Evolutionary conservation across 2,888 invertebrate genomes (phyloP), one percentile per base, ranked within the genome.

Genomic region (Baccha elongata): DNA sequence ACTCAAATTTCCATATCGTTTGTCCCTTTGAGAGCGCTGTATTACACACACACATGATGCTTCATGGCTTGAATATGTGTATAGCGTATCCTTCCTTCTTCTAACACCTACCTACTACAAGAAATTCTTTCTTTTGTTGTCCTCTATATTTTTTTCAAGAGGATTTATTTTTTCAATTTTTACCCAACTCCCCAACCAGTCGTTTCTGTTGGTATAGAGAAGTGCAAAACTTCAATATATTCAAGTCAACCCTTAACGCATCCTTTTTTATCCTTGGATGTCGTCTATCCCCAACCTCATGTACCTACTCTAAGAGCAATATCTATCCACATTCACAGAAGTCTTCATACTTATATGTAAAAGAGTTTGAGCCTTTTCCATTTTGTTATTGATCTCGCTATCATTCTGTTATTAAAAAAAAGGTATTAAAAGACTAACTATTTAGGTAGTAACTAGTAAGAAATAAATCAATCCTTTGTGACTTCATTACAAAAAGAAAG

Each of bases 1-100:
- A 71, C 52, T 71, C 60, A 76, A 76, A 76, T 81, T 81, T 81
- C 58, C 81, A 81, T 76, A 81, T 81, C 81, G 71, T 76, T 76
- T 81, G 69, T 76, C 71, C 76, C 76, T 76, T 71, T 11, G 60
- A 52, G 42, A 48, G 42, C 29, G 44, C 44, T 35, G 37, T 37
- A 13, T 0, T 19, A 55, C 8, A 13, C 26, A 21, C 32, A 32
- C 40, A 50, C 1, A 52, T 23, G 52, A 19, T 44, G 64, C 23
- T 58, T 35, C 26, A n/a, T 50, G 37, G 17, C n/a, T 53, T 40
- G 53, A 35, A 42, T 71, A 58, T 32, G 60, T 78, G 40, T 67
- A 55, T n/a, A n/a, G 26, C 29, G 17, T 60, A 44, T 29, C 29
- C 42, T 44, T 83, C 53, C 40, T 81, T 58, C 26, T 50, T 72